Evolutionary conservation across 2,113 vertebrate genomes (phyloP).

Genomic region (Madoqua kirkii): DNA sequence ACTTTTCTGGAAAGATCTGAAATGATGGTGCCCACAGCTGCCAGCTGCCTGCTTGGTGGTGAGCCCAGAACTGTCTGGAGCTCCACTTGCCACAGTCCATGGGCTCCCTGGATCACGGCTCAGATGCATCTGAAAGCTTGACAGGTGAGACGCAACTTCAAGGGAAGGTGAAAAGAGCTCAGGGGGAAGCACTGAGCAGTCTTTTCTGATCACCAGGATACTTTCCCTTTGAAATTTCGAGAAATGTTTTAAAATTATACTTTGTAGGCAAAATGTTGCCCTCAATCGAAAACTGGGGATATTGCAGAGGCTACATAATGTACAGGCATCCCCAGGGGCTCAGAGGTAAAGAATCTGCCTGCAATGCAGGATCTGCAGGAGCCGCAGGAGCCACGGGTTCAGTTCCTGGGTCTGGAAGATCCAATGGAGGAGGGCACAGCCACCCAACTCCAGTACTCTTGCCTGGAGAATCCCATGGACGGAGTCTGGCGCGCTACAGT

Average conservation of each 20-base stretch:
- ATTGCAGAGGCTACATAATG: neutral
- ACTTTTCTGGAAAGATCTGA: neutral
- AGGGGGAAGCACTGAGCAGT: neutral
- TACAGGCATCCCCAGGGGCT: neutral
- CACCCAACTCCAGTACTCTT: neutral
- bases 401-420: neutral
- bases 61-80: neutral
- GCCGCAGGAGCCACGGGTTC: neutral
- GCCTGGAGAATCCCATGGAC: neutral
- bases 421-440: neutral
- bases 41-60: neutral
- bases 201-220: neutral
- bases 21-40: neutral
- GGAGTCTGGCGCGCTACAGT: neutral
- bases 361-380: neutral
- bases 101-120: neutral
- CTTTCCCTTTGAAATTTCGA: neutral
- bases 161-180: neutral
- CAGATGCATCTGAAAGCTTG: neutral
- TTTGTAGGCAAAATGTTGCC: neutral
- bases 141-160: neutral
- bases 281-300: neutral
- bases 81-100: neutral
- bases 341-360: neutral
- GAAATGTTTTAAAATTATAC: conserved; percentile 2